phyloP scores from a whole-genome alignment of 2,888 invertebrate species.

The Morinoia aosen region DNA sequence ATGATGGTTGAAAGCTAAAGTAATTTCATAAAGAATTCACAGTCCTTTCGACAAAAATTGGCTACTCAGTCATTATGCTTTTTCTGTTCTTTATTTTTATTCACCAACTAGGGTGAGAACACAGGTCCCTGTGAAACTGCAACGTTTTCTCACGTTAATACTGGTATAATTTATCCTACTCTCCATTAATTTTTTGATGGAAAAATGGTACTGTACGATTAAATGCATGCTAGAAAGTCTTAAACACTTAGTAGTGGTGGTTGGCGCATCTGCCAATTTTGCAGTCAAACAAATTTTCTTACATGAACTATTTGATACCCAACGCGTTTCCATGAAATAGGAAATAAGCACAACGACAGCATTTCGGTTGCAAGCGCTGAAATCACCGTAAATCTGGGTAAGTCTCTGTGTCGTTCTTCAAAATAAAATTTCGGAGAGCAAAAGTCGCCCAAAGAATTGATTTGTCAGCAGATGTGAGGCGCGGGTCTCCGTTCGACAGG shows the following conservation, averaged over 20 bases:
- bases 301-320: neutral
- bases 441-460: slow-evolving; percentile 21
- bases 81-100: neutral
- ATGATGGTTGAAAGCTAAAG: neutral
- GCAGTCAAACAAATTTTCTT: neutral
- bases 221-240: neutral
- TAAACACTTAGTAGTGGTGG: neutral
- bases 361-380: neutral
- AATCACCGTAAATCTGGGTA: neutral
- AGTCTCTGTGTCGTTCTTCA: neutral
- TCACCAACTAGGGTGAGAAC: neutral
- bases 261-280: neutral
- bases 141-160: neutral
- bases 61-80: neutral
- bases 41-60: neutral
- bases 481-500: neutral
- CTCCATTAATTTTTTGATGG: too few relatives aligned
- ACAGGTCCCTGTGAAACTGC: neutral
- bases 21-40: neutral
- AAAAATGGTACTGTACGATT: neutral
- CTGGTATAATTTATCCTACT: neutral
- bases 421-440: neutral
- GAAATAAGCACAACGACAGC: slow-evolving; percentile 12
- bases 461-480: slow-evolving; percentile 24
- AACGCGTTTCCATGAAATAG: neutral